Evolutionary conservation across 1,140 invertebrate species (phyloP), one percentile per base, ranked within the genome.

Genomic region (Drosophila dunni): DNA sequence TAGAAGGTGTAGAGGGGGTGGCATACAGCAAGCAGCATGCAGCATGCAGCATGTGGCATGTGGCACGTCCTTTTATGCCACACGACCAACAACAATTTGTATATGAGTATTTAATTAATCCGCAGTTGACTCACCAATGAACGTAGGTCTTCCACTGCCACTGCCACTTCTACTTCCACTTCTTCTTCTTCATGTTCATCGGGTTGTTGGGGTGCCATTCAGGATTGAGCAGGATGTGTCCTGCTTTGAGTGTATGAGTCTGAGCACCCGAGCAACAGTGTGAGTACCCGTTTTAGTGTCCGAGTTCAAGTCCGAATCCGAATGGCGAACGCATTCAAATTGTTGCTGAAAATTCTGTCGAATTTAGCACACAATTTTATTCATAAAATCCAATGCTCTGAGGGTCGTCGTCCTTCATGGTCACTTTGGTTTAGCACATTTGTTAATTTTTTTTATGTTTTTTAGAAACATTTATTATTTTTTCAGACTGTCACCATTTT

Each of bases 101-200:
- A 44, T 88, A 89, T 88, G 84, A 83, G 84, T 77, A 88, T 88
- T 88, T 83, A 88, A 88, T 88, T 88, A 88, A 88, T 88, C 83
- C 83, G 79, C 68, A 88, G 83, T 89, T 88, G 83, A 89, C 76
- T 88, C 79, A 64, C 73, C 73, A 79, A 79, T 76, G 68, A 76
- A 71, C 50, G 24, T 29, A 29, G 24, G 24, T 29, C 24, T 29
- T 29, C 24, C 24, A 29, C 24, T 5, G 3, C 24, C 24, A 29
- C 6, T 5, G 3, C 24, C 6, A 29, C 24, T 5, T 29, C 24
- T 3, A 24, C 24, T 2, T 24, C 24, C 24, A 24, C 24, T 29
- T 29, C 24, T 29, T 29, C 24, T 29, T 29, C 24, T 29, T 29
- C 24, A 5, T 6, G 4, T 29, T 29, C 24, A 29, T 29, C 24